Base-by-base conservation (phyloP, 2,113 vertebrate genomes). In the Todiramphus chloris region DNA sequence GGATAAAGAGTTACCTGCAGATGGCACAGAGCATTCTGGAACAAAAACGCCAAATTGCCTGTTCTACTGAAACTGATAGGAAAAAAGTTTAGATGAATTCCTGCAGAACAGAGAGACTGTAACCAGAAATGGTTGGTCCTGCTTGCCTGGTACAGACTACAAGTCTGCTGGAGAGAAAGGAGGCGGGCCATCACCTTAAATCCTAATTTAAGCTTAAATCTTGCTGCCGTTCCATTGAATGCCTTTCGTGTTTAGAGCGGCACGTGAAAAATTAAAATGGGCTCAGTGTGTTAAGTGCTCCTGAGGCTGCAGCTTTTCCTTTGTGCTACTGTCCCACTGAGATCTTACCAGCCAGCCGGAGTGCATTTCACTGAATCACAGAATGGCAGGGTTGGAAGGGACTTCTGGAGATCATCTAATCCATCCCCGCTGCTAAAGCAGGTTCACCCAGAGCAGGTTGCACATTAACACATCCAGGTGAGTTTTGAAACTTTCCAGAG, bases 241-340 rank as follows among this genome's bases (percentile, higher is more conserved):
- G 68, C 63, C n/a, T 1, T 70, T 33, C 37, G 70, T 79, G 9
- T 30, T 76, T 51, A 28, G 43, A 70, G 60, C 35, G 66, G 72
- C 35, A 19, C 19, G 70, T 69, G 76, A 31, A 31, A 56, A 17
- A 5, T 16, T 31, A n/a, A 51, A 55, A 67, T 53, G 19, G 70
- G 69, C 89, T 90, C 6, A 0, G 21, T 25, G 93, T 72, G 90
- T 83, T 64, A 39, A 48, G 89, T 51, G 86, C 72, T 97, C 79
- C 94, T 73, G 94, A 94, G 95, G 93, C 33, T 92, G 83, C 84
- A 37, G 79, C 46, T 96, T 81, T 95, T 84, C 85, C 83, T 90
- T 60, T 43, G 78, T 94, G 90, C 81, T 9, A 0, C 73, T 39
- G 33, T 94, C 95, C 79, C 92, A 51, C 68, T 21, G 48, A 87